phyloP scores from a whole-genome alignment of 2,113 vertebrate genomes.

The Onychostruthus taczanowskii region DNA sequence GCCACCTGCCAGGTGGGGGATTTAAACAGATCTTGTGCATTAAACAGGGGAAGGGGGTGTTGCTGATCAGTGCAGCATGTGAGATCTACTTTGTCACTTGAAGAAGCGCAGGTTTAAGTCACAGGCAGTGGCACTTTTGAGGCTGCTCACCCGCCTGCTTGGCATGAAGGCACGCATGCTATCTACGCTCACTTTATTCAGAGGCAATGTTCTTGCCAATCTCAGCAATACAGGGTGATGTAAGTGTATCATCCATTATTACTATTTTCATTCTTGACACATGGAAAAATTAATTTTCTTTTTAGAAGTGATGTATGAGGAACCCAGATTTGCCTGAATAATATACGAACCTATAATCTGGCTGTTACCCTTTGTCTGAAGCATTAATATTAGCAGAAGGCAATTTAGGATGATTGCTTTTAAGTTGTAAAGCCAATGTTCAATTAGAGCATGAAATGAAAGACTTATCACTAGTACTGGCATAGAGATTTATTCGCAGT shows the following conservation, averaged over 20 bases:
- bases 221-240: background rate
- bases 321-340: conserved; percentile 43
- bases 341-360: conserved; percentile 49
- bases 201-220: background rate
- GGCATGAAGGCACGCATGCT: fast-evolving
- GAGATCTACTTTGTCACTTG: background rate
- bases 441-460: conserved; percentile 62
- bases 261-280: conserved; percentile 25
- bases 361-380: conserved; percentile 54
- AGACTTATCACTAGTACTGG: conserved; percentile 35
- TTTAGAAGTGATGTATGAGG: conserved; percentile 33
- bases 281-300: conserved; percentile 53
- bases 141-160: background rate
- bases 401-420: conserved; percentile 63
- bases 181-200: background rate
- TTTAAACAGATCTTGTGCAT: background rate
- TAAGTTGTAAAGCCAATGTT: conserved; percentile 52
- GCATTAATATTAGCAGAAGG: conserved; percentile 53
- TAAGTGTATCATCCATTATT: conserved; percentile 10
- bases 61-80: background rate
- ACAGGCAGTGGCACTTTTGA: background rate
- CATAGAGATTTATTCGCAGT: conserved; percentile 24
- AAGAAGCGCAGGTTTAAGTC: background rate
- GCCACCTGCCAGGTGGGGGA: background rate
- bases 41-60: background rate